Conservation (phyloP, 2,113 vertebrate species). For the Lasiurus borealis region DNA sequence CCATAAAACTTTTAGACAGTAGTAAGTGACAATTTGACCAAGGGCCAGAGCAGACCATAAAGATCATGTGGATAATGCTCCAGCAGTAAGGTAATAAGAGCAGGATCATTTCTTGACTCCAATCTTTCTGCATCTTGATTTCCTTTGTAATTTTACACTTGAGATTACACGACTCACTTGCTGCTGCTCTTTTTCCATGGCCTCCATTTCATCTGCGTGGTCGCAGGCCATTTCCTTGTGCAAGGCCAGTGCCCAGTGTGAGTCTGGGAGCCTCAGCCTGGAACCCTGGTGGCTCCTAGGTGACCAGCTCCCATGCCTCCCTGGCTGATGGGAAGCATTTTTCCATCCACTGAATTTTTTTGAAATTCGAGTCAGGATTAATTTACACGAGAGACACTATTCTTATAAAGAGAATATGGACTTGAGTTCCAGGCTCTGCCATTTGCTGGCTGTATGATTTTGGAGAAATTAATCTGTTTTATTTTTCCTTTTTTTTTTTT, state of each 20-base stretch:
- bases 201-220: neutral
- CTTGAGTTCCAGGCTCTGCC: neutral
- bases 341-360: neutral
- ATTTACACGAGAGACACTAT: neutral
- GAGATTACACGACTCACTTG: neutral
- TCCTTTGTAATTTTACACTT: neutral
- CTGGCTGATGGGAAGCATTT: neutral
- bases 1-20: conserved; percentile 51
- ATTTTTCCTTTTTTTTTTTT: conserved; percentile 8
- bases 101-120: neutral
- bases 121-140: neutral
- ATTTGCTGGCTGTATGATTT: neutral
- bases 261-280: neutral
- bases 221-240: neutral
- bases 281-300: neutral
- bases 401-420: neutral
- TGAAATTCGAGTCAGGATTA: neutral
- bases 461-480: neutral
- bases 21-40: conserved; percentile 62
- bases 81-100: neutral
- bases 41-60: neutral
- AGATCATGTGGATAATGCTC: neutral
- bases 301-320: neutral
- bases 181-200: neutral
- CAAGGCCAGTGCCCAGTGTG: neutral